phyloP scores from a whole-genome alignment of 2,888 invertebrate genomes.

The Spilosoma lubricipeda region DNA sequence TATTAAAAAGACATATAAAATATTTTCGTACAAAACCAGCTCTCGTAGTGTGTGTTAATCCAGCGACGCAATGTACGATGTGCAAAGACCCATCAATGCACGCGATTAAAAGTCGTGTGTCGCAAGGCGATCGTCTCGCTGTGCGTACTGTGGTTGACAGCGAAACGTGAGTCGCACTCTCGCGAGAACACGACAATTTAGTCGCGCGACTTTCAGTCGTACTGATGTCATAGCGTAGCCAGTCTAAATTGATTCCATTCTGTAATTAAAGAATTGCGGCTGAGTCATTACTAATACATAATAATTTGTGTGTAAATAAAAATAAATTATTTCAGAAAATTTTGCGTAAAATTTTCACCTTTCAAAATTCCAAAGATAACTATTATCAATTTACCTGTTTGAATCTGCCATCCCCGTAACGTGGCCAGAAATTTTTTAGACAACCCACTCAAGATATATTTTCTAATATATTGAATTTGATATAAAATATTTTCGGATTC shows the following conservation, averaged over 20 bases:
- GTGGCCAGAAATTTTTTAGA: no score
- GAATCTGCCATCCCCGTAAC: no score
- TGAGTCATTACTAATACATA: no score
- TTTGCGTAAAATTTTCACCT: no score
- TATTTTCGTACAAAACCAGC: conserved; percentile 89
- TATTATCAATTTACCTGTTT: no score
- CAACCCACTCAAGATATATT: no score
- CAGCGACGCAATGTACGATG: conserved; percentile 91
- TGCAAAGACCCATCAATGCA: conserved; percentile 95
- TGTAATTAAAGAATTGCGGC: conserved; percentile 45
- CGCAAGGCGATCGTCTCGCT: conserved; percentile 83
- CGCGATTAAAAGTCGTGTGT: conserved; percentile 91
- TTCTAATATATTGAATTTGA: no score
- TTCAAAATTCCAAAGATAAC: no score
- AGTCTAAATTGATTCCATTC: conserved; percentile 84
- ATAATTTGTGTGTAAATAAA: no score
- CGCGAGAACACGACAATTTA: conserved; percentile 77
- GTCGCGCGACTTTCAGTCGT: conserved; percentile 87
- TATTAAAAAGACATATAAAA: not conserved
- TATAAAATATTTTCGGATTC: no score
- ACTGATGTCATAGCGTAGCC: conserved; percentile 90
- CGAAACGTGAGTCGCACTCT: conserved; percentile 85
- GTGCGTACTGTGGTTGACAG: conserved; percentile 82
- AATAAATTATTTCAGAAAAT: no score
- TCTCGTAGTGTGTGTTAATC: conserved; percentile 91